Conservation (phyloP, 2,888 invertebrate genomes). For the Frankliniella fusca region DNA sequence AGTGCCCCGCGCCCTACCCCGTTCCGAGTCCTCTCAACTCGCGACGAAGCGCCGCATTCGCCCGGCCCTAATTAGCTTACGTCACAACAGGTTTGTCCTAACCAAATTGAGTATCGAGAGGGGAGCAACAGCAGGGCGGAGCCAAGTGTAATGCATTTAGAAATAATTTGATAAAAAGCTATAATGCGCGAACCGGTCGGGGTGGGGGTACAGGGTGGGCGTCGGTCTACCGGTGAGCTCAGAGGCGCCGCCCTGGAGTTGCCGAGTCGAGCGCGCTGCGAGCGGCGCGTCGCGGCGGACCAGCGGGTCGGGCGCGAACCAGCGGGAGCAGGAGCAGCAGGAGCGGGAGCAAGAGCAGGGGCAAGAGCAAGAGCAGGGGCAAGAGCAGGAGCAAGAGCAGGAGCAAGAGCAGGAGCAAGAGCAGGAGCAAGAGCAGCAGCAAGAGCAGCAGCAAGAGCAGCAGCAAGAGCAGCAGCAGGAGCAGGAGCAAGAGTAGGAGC, state of each 20-base stretch:
- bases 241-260: not conserved
- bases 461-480: no score
- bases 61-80: slow-evolving; percentile 17
- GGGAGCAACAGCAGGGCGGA: slow-evolving; percentile 5
- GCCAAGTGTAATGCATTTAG: slow-evolving; percentile 26
- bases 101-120: slow-evolving; percentile 22
- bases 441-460: no score
- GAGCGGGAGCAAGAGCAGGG: no score
- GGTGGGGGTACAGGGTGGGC: not conserved
- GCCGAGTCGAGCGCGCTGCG: not conserved
- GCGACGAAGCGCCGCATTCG: not conserved
- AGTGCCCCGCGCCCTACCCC: not conserved
- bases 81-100: slow-evolving; percentile 22
- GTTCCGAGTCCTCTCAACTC: not conserved
- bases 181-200: not conserved
- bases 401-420: no score
- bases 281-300: no score
- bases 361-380: no score
- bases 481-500: no score
- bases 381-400: no score
- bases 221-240: not conserved
- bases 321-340: no score
- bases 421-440: no score
- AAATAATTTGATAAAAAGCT: slow-evolving; percentile 23
- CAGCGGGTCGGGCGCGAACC: no score